Base-by-base conservation (phyloP, 2,113 vertebrate genomes). In the Platycercus adscitus region DNA sequence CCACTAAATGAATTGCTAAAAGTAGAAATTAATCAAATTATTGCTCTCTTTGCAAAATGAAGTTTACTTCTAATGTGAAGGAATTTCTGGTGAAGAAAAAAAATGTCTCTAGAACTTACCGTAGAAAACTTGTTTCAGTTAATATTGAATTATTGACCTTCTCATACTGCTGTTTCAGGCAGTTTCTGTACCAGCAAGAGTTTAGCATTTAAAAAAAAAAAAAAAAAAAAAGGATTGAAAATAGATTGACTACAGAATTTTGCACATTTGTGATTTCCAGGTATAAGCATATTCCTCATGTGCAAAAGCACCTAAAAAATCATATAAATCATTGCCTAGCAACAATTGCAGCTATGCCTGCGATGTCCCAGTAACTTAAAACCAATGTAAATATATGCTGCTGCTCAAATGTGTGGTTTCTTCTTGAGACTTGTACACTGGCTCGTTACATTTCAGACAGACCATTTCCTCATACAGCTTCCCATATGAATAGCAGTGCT, bases 111-210 rank as follows among this genome's bases (percentile, higher is more conserved):
- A 47, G 49, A 86, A 78, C 20, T 91, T 83, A 89, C 31, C 0
- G 5, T 31, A 76, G 58, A 75, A 91, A 76, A 75, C 64, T 69
- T 81, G 18, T 60, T 90, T 77, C 7, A 9, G 69, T 71, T 92
- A 82, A 61, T 79, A 95, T 66, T 86, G 93, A 95, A 33, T 94
- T 96, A 94, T 94, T 86, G 86, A 90, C 77, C 61, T 92, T 83
- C 72, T 76, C 14, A 1, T 60, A 20, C 65, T 95, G 87, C 71
- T 83, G 75, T 35, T 83, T 93, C 85, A 86, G 56, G 49, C n/a
- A 41, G 69, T 89, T 86, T 92, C 56, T 79, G 28, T 31, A 70
- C 37, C 21, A 81, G 52, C 17, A 60, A 87, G 41, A 61, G 55
- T n/a, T 90, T 28, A 91, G 29, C 71, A 49, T 86, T 63, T 4